Evolutionary conservation across 2,113 vertebrate genomes (phyloP).

Genomic region (Tragelaphus imberbis): DNA sequence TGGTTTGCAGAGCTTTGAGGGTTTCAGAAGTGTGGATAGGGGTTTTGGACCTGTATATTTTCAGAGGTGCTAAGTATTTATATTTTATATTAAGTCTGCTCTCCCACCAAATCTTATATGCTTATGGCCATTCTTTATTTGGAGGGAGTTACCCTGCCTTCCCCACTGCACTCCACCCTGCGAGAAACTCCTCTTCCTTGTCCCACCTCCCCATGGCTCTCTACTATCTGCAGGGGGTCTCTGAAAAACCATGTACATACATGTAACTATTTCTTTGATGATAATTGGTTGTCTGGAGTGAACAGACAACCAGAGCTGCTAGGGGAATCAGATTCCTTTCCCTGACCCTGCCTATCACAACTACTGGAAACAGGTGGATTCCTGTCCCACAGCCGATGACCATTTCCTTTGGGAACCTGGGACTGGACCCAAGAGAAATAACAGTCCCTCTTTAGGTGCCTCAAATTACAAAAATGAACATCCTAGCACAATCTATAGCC

Average conservation of each 20-base stretch:
- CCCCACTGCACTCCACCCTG: neutral
- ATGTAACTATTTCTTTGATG: neutral
- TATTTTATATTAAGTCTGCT: conserved; percentile 14
- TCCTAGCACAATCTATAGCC: neutral
- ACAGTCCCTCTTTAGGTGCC: neutral
- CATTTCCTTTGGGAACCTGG: conserved; percentile 3
- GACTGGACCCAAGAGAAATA: neutral
- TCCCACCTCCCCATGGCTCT: neutral
- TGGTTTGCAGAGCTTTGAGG: conserved; percentile 18
- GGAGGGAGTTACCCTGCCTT: neutral
- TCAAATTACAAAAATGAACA: neutral
- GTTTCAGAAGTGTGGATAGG: conserved; percentile 14
- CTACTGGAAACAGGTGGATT: neutral
- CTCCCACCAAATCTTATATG: neutral
- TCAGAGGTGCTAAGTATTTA: conserved; percentile 22
- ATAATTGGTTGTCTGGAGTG: neutral
- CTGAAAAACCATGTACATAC: neutral
- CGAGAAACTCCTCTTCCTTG: neutral
- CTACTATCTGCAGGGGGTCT: neutral
- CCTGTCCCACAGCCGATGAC: neutral
- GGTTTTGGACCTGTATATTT: conserved; percentile 10
- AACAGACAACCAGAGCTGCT: neutral
- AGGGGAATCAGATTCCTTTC: neutral
- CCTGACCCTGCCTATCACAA: neutral
- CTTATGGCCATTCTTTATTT: neutral